Conservation (phyloP, 2,113 vertebrate genomes). For the Canis aureus region DNA sequence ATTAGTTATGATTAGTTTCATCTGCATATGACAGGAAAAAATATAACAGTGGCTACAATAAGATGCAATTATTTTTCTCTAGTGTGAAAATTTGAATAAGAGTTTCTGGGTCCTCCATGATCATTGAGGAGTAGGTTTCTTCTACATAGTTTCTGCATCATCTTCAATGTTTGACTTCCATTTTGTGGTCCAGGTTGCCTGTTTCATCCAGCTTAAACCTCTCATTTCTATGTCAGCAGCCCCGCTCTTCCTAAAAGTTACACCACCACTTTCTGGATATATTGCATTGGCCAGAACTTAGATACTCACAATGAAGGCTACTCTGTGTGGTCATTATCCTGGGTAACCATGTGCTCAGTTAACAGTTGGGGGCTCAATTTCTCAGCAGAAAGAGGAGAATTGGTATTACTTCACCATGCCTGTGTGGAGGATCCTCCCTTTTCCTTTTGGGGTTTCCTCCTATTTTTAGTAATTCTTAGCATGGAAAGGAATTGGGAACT, state of each 20-base stretch:
- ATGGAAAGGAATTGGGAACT: neutral
- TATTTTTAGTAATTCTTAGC: neutral
- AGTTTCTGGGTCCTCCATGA: neutral
- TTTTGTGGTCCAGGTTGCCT: neutral
- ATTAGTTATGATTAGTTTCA: slow-evolving; percentile 68
- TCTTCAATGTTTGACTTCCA: neutral
- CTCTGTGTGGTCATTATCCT: neutral
- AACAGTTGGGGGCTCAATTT: neutral
- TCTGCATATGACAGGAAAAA: slow-evolving; percentile 44
- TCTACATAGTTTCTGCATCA: neutral
- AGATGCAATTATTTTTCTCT: neutral
- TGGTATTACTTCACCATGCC: neutral
- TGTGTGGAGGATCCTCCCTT: neutral
- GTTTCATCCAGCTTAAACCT: neutral
- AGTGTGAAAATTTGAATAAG: neutral
- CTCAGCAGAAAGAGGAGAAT: neutral
- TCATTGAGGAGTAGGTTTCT: neutral
- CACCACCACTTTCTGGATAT: neutral
- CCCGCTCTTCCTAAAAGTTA: neutral
- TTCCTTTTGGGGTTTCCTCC: neutral
- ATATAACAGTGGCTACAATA: neutral
- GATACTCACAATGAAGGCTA: neutral
- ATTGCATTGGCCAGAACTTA: neutral
- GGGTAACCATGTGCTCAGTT: neutral
- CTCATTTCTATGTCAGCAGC: neutral